Base-by-base conservation (phyloP, 2,797 vertebrate genomes). In the Phoebastria nigripes region DNA sequence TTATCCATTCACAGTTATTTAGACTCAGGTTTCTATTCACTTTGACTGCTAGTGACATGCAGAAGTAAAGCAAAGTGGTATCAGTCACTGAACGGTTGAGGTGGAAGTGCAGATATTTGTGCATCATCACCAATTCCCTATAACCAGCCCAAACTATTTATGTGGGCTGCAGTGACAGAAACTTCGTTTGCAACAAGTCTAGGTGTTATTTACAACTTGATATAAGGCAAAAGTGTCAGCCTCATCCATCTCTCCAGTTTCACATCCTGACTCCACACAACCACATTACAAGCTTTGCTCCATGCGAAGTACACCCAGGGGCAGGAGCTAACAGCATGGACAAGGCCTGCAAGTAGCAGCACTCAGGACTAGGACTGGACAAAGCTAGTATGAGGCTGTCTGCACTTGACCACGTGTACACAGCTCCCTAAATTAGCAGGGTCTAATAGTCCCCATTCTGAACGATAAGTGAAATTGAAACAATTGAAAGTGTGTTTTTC, bases 381-480 rank as follows among this genome's bases (percentile, higher is more conserved):
- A 54, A 31, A 82, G 17, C 25, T 54, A 11, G 4, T 3, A 33
- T 15, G 18, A 61, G 9, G 7, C 10, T 42, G 14, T 11, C 18
- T 1, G 0, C 66, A 44, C 25, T 18, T 42, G 31, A 80, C 17
- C 56, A 35, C 0, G 0, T 33, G 18, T 85, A 82, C 41, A 63
- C 4, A 12, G 26, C 3, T 63, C 12, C 31, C 37, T 47, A n/a
- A 65, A 70, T 21, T 15, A 59, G 16, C 15, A 41, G 10, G 14
- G 9, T 14, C 29, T 14, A 46, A 12, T 15, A 49, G 26, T 59
- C 61, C 87, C 2, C 11, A 15, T 67, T 83, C n/a, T 71, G 37
- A 72, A 37, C 2, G 11, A 37, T 26, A 2, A 46, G 8, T 0
- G 6, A 76, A 78, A 70, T 6, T 39, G 13, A 74, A 54, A 58